Percentiles rank a stretch among this genome's conserved stretches.
These are phyloP conservation scores for Cistogaster globosa DNA, from an alignment of 2,888 invertebrate species.

Conservation along the genomic window DNA sequence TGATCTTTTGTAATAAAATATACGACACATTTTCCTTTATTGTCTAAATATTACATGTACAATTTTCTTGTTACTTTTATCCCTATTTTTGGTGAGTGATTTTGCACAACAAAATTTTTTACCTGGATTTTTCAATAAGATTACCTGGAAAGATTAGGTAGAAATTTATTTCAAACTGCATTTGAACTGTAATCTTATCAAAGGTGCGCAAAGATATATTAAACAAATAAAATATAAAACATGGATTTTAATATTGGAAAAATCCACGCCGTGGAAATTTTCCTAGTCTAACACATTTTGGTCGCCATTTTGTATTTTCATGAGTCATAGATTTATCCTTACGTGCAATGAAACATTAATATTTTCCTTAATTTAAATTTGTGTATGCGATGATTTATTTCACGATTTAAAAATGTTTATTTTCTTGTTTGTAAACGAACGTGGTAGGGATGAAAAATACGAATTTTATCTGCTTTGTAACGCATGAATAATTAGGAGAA, in stretches of 20 bases:
- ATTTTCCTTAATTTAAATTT: no score
- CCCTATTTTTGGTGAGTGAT: neutral
- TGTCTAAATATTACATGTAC: neutral
- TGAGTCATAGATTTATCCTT: no score
- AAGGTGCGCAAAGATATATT: neutral
- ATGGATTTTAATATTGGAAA: neutral
- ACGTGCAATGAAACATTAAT: no score
- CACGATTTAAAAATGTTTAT: no score
- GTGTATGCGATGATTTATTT: no score
- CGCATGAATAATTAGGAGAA: no score
- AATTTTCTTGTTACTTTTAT: neutral
- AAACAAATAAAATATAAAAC: neutral
- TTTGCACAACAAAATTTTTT: constrained; percentile 31
- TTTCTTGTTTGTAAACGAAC: no score
- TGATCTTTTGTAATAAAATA: neutral
- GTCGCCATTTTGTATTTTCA: no score
- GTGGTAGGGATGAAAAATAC: no score
- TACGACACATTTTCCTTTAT: constrained; percentile 50
- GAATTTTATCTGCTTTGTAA: no score
- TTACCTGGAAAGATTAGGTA: constrained; percentile 70
- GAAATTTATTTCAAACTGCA: neutral
- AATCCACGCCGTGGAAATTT: neutral
- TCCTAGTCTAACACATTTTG: neutral
- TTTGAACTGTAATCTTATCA: neutral
- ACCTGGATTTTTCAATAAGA: constrained; percentile 44